Base-by-base conservation (phyloP, 35 echinoderm and acorn worm species). In the Ophioderma brevispina region DNA sequence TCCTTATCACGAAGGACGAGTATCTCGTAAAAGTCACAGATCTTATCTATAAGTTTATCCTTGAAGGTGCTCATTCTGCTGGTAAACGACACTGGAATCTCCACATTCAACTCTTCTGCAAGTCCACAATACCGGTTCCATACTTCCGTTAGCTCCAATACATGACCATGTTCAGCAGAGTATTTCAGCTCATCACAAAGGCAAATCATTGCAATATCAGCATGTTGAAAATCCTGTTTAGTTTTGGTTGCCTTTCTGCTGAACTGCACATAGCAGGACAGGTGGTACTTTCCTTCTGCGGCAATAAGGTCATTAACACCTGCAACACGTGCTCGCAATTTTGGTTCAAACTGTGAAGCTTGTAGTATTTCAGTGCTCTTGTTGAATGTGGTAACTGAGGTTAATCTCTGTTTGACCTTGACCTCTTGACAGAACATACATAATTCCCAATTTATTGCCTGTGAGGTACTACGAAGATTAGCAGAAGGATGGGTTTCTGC, bases 151-250 rank as follows among this genome's bases (percentile, higher is more conserved):
- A 89, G 40, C 40, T 32, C 14, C 13, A 89, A 4, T 25, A 89
- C 76, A n/a, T 80, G 39, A 49, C 87, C 87, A 21, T 56, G 33
- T 6, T 89, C 87, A 38, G 87, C 87, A 49, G 76, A 42, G 6
- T 79, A 37, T 6, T 56, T 18, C 17, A 89, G 31, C 46, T 89
- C 77, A 34, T 89, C 35, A 76, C 87, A 89, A 34, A 89, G 41
- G 76, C 75, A 89, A 28, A 89, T 37, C 87, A 89, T 89, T 79
- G 87, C 76, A 59, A 89, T 28, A 52, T 89, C 77, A 49, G 38
- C 34, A 25, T 81, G 1, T 32, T 56, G 3, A 32, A 50, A 63
- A 25, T 85, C 82, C 32, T 85, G 32, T 18, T 56, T 85, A 15
- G 52, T 85, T 70, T 85, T 55, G 19, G 40, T 64, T 32, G 40